Evolutionary conservation across 2,888 invertebrate genomes (phyloP), one percentile per base, ranked within the genome.

Genomic region (Chaitophorus viminalis): DNA sequence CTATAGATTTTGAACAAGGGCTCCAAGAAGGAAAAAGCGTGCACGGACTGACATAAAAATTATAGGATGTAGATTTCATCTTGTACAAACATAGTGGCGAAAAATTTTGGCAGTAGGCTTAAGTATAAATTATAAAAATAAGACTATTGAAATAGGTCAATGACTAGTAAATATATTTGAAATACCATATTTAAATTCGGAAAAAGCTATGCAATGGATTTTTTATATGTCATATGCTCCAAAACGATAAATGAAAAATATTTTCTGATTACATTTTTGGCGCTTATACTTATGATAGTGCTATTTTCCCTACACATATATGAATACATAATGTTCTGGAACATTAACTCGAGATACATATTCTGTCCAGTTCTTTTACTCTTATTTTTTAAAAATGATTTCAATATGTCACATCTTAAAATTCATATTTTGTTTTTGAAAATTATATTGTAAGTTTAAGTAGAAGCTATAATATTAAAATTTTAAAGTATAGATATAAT

Each of bases 211-310:
- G n/a, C 39, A 39, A 74, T 74, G 3, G n/a, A 74, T 39, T 39
- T 39, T 39, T 39, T 74, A 74, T 39, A 74, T 39, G 74, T 39
- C 39, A 39, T 2, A 74, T 74, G 74, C 74, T 9, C 25, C 36
- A 39, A 39, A 74, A 74, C 36, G 21, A n/a, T 74, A 75, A 75
- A 39, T n/a, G 39, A 75, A 39, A 39, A 33, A 31, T 21, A 75
- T 39, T 36, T 39, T 75, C n/a, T 0, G 39, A 75, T 75, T 75
- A 39, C 39, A 75, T 75, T 75, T 75, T 39, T 75, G n/a, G 39
- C 36, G n/a, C 25, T 75, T 75, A 75, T 75, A 75, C 39, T 75
- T 4, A 39, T 75, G 36, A 39, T 5, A 25, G 39, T 75, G n/a
- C 39, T 75, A 25, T 39, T 75, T 75, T 75, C 25, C 39, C 11